Base-by-base conservation (phyloP, 2,888 invertebrate species). In the Agriotes lineatus region DNA sequence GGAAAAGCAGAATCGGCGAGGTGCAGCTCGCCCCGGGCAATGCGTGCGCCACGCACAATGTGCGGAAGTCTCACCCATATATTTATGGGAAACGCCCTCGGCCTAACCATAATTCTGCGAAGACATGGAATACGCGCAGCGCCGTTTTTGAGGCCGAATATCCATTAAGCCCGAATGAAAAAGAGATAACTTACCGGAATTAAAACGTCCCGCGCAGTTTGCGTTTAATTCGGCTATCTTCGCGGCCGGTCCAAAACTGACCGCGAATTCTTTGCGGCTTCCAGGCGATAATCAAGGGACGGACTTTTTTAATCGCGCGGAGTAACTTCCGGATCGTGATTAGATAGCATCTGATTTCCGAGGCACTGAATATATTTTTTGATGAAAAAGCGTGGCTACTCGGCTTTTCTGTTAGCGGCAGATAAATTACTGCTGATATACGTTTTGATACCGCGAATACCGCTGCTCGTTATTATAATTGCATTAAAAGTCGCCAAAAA, bases 1-100 rank as follows among this genome's bases (percentile, higher is more conserved):
- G n/a, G n/a, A n/a, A n/a, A n/a, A n/a, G 52, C 54, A 42, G 37
- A 59, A 45, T 54, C 37, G 18, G 14, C 10, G 59, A 71, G 65
- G 61, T 65, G 56, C 63, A 69, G 71, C 67, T 59, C 37, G 72
- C 72, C 71, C 60, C 37, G 61, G 68, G 74, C 65, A 63, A 71
- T 74, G 74, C 74, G 74, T 74, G 74, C 71, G 71, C 70, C 74
- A 74, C 71, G 67, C 74, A 70, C 71, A 72, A 74, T 69, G 74
- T 74, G 74, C 74, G 72, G 74, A 74, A 72, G 72, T 72, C 72
- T 72, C 69, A 63, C 72, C 72, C 69, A 72, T 74, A 72, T 74
- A 72, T 74, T 74, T 74, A 74, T 74, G 74, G 71, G 74, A 72
- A 72, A 72, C 74, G 74, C 74, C 74, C 70, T 72, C 66, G 61